Evolutionary conservation across 2,113 vertebrate species (phyloP), one percentile per base, ranked within the genome.

Genomic region (Trematocara marginatum): DNA sequence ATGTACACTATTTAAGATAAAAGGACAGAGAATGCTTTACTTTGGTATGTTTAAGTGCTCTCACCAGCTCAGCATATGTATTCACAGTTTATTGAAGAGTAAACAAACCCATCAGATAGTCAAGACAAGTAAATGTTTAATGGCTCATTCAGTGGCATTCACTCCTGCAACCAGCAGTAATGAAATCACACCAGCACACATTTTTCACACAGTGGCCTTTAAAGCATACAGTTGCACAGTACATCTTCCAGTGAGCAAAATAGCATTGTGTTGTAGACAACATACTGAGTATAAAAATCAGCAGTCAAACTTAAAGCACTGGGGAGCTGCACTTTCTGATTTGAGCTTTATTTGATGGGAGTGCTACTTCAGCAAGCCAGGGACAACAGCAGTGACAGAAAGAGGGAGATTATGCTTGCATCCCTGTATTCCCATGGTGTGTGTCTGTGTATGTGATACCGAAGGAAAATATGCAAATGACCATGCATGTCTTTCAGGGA

Each of bases 271-370:
- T 13, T 29, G 66, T 52, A 34, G 91, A 87, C 81, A 84, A 87
- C 86, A 78, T 20, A 20, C 47, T 23, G 5, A 9, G 38, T 84
- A 88, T 81, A 86, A 34, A 90, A 76, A 64, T 59, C 31, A 54
- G 52, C 81, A 76, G 64, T 64, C 16, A 38, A 20, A 79, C 79
- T 15, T 38, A 2, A 47, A 71, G 79, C 79, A 26, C 80, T 11
- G 18, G 84, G 85, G 80, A 87, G 84, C 79, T 52, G 84, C 15
- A 82, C 80, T 90, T 87, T 42, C 7, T 56, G 61, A 79, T 61
- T 85, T 90, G 86, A 93, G 88, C 52, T 56, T 91, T 52, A 89
- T 92, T 88, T 38, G 53, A 88, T 71, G 86, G 82, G 93, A 92
- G 85, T 10, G 54, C 79, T 78, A 9, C 86, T 85, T 51, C 57